Conservation (phyloP, 2,888 invertebrate genomes). For the Drosophila atroscutellata region DNA sequence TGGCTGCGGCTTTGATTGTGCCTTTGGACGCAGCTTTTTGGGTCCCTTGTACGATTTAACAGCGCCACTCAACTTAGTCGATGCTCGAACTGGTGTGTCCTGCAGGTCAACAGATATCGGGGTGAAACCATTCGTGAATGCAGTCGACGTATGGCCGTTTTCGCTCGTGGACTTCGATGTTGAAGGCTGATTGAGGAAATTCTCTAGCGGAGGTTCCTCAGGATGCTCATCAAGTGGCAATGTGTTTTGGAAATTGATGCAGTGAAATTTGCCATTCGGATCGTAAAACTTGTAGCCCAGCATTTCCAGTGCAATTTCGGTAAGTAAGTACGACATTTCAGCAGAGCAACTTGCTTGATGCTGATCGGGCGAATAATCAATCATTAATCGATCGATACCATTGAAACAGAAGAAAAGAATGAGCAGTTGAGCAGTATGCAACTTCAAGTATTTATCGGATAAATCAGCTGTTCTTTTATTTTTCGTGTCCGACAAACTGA, state of each 20-base stretch:
- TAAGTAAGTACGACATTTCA: conserved; percentile 82
- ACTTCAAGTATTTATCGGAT: too few species aligned
- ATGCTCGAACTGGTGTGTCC: not conserved
- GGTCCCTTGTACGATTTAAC: not conserved
- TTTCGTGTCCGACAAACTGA: too few species aligned
- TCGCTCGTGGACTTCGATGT: conserved; percentile 10
- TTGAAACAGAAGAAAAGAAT: not conserved
- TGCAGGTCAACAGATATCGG: not conserved
- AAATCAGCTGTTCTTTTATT: too few species aligned
- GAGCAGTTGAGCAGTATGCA: too few species aligned
- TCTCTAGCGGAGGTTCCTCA: conserved; percentile 19
- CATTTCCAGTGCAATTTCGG: conserved; percentile 84
- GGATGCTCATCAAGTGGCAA: conserved; percentile 14
- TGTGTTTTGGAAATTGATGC: conserved; percentile 78
- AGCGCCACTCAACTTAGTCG: not conserved
- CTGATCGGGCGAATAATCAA: too few species aligned
- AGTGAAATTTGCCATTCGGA: conserved; percentile 75
- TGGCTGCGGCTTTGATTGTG: not conserved
- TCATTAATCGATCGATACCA: not conserved
- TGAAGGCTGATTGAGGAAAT: conserved; percentile 51
- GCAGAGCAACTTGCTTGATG: not conserved
- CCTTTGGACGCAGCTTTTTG: too few species aligned
- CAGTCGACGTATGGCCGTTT: not conserved
- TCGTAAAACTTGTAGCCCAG: conserved; percentile 83
- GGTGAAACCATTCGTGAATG: not conserved